Conservation (phyloP, 2,888 invertebrate species). For the Diloba caeruleocephala region DNA sequence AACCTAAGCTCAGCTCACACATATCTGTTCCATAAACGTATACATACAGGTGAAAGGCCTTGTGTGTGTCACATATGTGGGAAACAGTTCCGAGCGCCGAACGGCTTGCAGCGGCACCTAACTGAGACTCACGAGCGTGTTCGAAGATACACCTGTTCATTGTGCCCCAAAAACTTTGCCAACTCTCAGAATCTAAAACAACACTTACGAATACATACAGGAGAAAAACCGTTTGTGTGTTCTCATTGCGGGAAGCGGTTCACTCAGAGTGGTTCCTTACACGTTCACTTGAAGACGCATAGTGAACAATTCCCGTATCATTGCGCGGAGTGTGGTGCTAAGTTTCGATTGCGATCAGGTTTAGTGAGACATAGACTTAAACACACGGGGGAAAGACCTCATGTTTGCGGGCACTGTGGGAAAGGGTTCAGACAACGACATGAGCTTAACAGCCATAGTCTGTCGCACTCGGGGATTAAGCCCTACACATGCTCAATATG, state of each 20-base stretch:
- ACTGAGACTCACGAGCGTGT: conserved; percentile 90
- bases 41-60: conserved; percentile 91
- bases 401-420: conserved; percentile 89
- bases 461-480: conserved; percentile 86
- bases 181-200: conserved; percentile 90
- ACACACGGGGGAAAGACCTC: conserved; percentile 90
- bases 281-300: conserved; percentile 90
- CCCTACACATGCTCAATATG: conserved; percentile 89
- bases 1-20: conserved; percentile 90
- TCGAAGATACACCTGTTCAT: conserved; percentile 88
- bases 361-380: conserved; percentile 88
- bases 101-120: conserved; percentile 90
- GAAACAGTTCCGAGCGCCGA: conserved; percentile 91
- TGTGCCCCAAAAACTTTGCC: conserved; percentile 88
- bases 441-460: conserved; percentile 87
- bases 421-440: conserved; percentile 89
- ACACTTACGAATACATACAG: conserved; percentile 89
- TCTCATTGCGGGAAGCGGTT: conserved; percentile 90
- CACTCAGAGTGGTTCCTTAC: conserved; percentile 91
- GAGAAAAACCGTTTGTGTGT: conserved; percentile 89
- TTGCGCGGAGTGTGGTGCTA: conserved; percentile 90
- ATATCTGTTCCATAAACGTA: conserved; percentile 90
- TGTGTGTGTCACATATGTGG: conserved; percentile 91
- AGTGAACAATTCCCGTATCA: conserved; percentile 86
- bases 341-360: conserved; percentile 89